Base-by-base conservation (phyloP, 2,888 invertebrate genomes). In the Cephus nigrinus region DNA sequence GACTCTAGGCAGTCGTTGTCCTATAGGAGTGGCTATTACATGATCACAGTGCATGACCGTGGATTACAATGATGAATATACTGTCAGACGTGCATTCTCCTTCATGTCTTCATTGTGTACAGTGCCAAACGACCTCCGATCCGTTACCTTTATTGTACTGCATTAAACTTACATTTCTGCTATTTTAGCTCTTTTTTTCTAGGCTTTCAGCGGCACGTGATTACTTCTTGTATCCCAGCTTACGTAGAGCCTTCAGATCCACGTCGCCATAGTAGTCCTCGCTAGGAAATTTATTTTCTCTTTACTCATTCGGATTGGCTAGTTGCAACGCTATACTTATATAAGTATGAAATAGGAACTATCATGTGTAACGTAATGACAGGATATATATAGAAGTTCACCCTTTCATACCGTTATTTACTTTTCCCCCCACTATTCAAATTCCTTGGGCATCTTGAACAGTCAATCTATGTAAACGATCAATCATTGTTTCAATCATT, bases 191-290 rank as follows among this genome's bases (percentile, higher is more conserved):
- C 55, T 55, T 55, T 55, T 55, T 55, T 9, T 55, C 15, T 23
- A 71, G 71, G 12, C 33, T 71, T 71, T 71, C 71, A 32, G 23
- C 71, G 5, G 71, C 5, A 12, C 33, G 12, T 23, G 32, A 75
- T 80, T 87, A 91, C 84, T 91, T 93, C 93, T 93, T 94, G 92
- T 94, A 95, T 90, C 96, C 97, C 92, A 95, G 92, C 92, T 97
- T 97, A 93, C 96, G 96, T 89, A 97, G 93, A 80, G 96, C 95
- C 93, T 97, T 97, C 85, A 97, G 93, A 92, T 97, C 97, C 88
- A 97, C 95, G 90, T 97, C 97, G 85, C 97, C 97, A 92, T 97
- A 97, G 93, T 97, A 97, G 93, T 97, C 97, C 93, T 97, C 97
- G 93, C 97, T 97, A 83, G 81, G 85, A 82, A 84, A 82, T 75